A percentile compares a stretch with the other conserved stretches of the same genome.
Conservation (phyloP, 2,888 invertebrate genomes). For the Cheilosia vernalis region DNA sequence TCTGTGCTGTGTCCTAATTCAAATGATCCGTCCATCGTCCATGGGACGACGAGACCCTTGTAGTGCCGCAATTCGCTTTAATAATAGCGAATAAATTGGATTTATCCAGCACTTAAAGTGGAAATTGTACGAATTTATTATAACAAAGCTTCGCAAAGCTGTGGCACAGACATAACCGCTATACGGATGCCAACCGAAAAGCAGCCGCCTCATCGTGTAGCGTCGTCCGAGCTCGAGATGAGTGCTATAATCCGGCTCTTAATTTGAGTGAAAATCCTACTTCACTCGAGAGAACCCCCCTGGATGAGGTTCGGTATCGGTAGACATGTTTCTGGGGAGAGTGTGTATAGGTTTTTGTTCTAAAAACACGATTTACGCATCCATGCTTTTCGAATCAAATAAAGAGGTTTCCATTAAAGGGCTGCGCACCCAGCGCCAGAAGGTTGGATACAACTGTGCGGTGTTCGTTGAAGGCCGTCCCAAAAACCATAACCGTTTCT, state of each 20-base stretch:
- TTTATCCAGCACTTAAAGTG: slow-evolving; percentile 71
- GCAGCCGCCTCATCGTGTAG: slow-evolving; percentile 22
- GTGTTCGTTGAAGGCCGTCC: not conserved
- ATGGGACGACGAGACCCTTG: slow-evolving; percentile 48
- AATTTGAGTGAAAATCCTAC: slow-evolving; percentile 72
- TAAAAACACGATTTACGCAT: slow-evolving; percentile 68
- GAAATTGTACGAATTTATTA: slow-evolving; percentile 73
- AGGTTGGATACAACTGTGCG: slow-evolving; percentile 11
- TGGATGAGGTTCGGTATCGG: not conserved
- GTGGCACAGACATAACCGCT: not conserved
- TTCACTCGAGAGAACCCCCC: slow-evolving; percentile 39
- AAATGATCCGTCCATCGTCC: slow-evolving; percentile 54
- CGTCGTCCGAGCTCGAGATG: slow-evolving; percentile 58
- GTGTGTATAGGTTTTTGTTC: slow-evolving; percentile 14
- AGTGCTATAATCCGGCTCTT: slow-evolving; percentile 73
- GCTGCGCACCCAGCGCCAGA: not conserved
- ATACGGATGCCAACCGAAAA: slow-evolving; percentile 5
- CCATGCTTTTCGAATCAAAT: slow-evolving; percentile 72
- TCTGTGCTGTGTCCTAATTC: slow-evolving; percentile 51
- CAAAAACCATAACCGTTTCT: not conserved
- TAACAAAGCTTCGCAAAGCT: slow-evolving; percentile 24
- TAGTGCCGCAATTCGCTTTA: slow-evolving; percentile 70
- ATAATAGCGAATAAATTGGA: slow-evolving; percentile 74
- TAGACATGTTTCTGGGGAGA: not conserved
- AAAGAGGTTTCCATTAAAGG: slow-evolving; percentile 56